phyloP scores from a whole-genome alignment of 2,797 vertebrate genomes.

The Sardinella longiceps region DNA sequence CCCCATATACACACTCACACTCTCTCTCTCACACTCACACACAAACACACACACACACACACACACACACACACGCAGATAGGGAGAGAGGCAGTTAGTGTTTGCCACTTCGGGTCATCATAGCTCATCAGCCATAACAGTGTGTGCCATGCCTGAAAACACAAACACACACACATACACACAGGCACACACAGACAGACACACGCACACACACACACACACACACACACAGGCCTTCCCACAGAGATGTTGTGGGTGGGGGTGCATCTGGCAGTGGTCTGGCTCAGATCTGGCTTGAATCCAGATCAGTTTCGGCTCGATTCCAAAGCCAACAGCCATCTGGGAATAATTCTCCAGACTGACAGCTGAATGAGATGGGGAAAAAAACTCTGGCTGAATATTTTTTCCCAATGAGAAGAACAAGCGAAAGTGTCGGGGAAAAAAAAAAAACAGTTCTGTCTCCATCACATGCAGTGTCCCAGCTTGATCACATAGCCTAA shows the following conservation, averaged over 20 bases:
- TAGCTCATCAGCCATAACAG: conserved; percentile 12
- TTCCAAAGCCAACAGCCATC: background rate
- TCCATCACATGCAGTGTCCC: background rate
- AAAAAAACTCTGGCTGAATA: background rate
- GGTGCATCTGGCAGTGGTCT: background rate
- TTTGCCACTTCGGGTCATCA: background rate
- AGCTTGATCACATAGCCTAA: background rate
- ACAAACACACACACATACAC: background rate
- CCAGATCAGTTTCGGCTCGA: background rate
- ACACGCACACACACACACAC: background rate
- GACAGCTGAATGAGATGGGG: background rate
- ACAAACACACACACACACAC: background rate
- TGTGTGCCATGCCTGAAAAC: background rate
- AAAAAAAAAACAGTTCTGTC: background rate
- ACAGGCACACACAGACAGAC: background rate
- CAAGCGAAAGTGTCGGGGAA: background rate
- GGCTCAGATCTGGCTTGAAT: background rate
- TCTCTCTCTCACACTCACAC: background rate
- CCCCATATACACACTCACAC: background rate
- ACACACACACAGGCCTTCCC: background rate
- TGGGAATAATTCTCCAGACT: conserved; percentile 2
- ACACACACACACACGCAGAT: background rate
- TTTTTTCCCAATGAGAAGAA: background rate
- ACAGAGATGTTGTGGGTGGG: background rate
- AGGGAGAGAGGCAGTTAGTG: background rate